phyloP scores from a whole-genome alignment of 2,797 vertebrate species.

The Rhinichthys osculus region DNA sequence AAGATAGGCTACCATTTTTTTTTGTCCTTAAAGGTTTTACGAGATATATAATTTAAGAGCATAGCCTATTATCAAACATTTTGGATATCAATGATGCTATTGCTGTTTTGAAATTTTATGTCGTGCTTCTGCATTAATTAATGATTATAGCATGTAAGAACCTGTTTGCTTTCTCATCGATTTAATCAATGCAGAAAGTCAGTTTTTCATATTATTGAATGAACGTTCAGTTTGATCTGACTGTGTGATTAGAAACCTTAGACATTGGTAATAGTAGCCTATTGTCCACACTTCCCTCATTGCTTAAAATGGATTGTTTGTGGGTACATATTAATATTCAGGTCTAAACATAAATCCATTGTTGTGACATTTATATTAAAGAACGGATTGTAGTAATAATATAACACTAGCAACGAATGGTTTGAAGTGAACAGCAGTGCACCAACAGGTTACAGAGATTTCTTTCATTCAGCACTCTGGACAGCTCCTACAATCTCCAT shows the following conservation, averaged over 20 bases:
- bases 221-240: not conserved
- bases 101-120: slow-evolving; percentile 6
- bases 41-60: not conserved
- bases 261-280: not conserved
- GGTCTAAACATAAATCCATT: not conserved
- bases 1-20: not conserved
- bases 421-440: slow-evolving; percentile 16
- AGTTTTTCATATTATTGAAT: not conserved
- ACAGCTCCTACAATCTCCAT: slow-evolving; percentile 44
- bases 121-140: slow-evolving; percentile 31
- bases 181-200: not conserved
- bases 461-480: slow-evolving; percentile 54
- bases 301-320: not conserved
- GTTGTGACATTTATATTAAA: not conserved
- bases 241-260: not conserved
- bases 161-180: slow-evolving; percentile 11
- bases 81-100: not conserved
- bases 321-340: slow-evolving; percentile 5
- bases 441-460: slow-evolving; percentile 43
- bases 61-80: not conserved
- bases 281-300: not conserved
- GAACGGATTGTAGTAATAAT: slow-evolving; percentile 4
- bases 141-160: not conserved
- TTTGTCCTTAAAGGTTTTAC: not conserved
- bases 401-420: not conserved